Evolutionary conservation across 2,113 vertebrate species (phyloP), one percentile per base, ranked within the genome.

Genomic region (Calonectris borealis): DNA sequence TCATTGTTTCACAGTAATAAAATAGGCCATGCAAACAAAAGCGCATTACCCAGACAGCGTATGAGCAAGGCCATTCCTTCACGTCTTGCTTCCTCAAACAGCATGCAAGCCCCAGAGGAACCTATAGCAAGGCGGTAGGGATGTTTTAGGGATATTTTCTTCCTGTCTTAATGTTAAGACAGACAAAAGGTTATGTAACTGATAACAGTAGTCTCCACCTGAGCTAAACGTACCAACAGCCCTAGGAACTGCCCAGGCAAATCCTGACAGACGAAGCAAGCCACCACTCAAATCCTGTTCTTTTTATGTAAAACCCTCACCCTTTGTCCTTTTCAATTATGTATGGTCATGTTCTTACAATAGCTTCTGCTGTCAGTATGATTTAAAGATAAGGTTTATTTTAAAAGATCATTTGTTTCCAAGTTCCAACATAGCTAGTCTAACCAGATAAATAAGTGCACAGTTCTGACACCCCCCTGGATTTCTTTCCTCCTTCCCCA

Each of bases 271-370:
- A n/a, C 8, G n/a, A 89, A 86, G n/a, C 16, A 68, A 96, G 48
- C 36, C 52, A 86, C 54, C 16, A 3, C 42, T 91, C 84, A 58
- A 49, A 38, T 21, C 51, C 46, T 29, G 9, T 13, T 57, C 31
- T 87, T 84, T 66, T 76, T 27, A 65, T 60, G 54, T 55, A 89
- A 95, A 95, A 22, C 29, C 48, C 68, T 94, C 92, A 93, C 84
- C 90, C 79, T 95, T 94, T 89, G 90, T 91, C 95, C 86, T 96
- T 95, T 93, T 96, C 96, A 94, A 93, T 94, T 94, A 94, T 91
- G 86, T 65, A 94, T 78, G 65, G 62, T 65, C 93, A 80, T 92
- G 94, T 90, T 86, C 92, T 80, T 89, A 91, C 92, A 94, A 93
- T 44, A 80, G 71, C 72, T 96, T 94, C 86, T 90, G 52, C 93